Evolutionary conservation across 2,797 vertebrate genomes (phyloP), one percentile per base, ranked within the genome.

Genomic region (Microctenopoma steveboyesi): DNA sequence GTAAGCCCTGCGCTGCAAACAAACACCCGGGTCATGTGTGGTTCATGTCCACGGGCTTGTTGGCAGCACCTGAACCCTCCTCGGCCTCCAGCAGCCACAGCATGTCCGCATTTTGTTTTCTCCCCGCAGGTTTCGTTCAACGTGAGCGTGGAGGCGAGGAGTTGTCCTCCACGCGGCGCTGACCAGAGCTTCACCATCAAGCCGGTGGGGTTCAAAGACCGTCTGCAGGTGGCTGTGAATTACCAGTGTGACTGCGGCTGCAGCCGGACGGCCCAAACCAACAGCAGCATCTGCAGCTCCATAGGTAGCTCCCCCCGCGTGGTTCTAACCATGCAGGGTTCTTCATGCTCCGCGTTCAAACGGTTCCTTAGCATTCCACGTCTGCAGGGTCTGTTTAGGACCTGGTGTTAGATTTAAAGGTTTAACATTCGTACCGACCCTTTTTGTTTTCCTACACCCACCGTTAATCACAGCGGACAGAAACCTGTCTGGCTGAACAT

Each of bases 141-240:
- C 33, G 94, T 99, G 77, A 93, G 92, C 0, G 95, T 96, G 74
- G 95, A 97, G 74, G 95, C 97, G 0, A 91, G 95, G 48, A 92
- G 93, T 89, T 99, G 98, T 79, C 96, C 95, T 0, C 47, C 90
- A 0, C 84, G 69, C 12, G 92, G 88, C 16, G 49, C 65, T 0
- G 78, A 88, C 18, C 95, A 94, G 10, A 85, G 52, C 22, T 98
- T 99, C 90, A 94, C 95, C 69, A 96, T 99, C 88, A 95, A 95
- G 72, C 97, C 98, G 0, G 96, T 97, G 0, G 97, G 98, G 0
- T 99, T 99, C 81, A 96, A 96, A 76, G 98, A 99, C 86, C 95
- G 93, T 0, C 92, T 99, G 91, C 93, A 96, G 85, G 95, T 98
- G 79, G 48, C 79, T 0, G 93, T 98, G 78, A 82, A 94, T 61